Evolutionary conservation across 2,113 vertebrate species (phyloP).

Genomic region (Eulemur rufifrons): DNA sequence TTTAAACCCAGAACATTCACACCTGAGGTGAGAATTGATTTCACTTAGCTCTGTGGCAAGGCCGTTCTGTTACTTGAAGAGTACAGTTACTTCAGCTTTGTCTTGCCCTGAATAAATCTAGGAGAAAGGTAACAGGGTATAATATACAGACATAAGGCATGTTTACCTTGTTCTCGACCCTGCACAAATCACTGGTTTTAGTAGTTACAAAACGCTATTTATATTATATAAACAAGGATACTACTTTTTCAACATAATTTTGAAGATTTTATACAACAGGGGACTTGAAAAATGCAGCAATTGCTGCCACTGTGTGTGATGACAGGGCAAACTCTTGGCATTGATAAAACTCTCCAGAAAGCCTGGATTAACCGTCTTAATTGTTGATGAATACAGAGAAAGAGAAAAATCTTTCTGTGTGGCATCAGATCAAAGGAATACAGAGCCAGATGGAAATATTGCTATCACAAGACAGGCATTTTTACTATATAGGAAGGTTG

Average conservation of each 20-base stretch:
- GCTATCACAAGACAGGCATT: background rate
- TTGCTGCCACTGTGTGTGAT: background rate
- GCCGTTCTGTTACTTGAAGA: background rate
- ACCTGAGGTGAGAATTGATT: background rate
- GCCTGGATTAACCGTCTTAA: background rate
- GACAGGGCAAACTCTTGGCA: background rate
- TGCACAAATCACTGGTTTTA: background rate
- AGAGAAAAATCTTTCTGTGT: background rate
- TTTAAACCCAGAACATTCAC: background rate
- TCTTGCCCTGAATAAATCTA: background rate
- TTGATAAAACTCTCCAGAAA: slow-evolving; percentile 19
- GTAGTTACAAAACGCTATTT: background rate
- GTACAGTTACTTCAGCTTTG: background rate
- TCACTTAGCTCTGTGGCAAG: background rate
- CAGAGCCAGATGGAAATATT: slow-evolving; percentile 48
- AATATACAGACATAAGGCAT: background rate
- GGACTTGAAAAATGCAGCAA: background rate
- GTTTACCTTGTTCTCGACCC: background rate
- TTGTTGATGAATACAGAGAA: slow-evolving; percentile 12
- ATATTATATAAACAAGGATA: background rate
- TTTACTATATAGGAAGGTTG: slow-evolving; percentile 42
- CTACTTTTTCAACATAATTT: background rate
- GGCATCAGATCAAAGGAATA: background rate
- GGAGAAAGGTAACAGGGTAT: background rate
- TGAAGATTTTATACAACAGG: background rate